phyloP scores from a whole-genome alignment of 2,113 vertebrate genomes.

The Etheostoma spectabile region DNA sequence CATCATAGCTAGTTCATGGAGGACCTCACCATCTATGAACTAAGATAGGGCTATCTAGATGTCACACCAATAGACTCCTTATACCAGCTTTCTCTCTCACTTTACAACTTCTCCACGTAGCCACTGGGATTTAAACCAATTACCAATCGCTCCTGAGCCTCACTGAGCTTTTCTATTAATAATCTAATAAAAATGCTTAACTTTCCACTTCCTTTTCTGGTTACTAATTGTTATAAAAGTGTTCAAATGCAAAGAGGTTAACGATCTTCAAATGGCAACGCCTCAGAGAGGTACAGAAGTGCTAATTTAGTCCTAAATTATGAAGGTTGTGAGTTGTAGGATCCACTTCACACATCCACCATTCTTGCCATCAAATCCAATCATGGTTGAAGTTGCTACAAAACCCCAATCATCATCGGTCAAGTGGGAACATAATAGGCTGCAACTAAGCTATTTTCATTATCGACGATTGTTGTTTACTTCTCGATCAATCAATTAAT shows the following conservation, averaged over 20 bases:
- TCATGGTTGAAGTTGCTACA: not conserved
- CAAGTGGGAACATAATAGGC: not conserved
- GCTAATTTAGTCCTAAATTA: not conserved
- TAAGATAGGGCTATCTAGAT: not conserved
- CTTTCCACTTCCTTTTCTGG: constrained; percentile 6
- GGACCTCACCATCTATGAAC: constrained; percentile 37
- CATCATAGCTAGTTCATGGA: constrained; percentile 17
- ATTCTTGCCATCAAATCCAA: not conserved
- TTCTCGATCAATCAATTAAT: not conserved
- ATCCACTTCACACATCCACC: not conserved
- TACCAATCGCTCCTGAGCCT: constrained; percentile 26
- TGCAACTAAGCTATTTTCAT: too few species aligned
- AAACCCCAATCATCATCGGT: not conserved
- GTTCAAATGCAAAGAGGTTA: constrained; percentile 3
- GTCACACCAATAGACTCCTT: constrained; percentile 14
- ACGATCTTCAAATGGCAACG: not conserved
- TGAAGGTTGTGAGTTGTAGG: not conserved
- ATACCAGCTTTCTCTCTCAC: not conserved
- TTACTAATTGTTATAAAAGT: constrained; percentile 8
- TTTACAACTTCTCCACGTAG: not conserved
- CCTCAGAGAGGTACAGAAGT: not conserved
- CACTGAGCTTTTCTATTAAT: constrained; percentile 26
- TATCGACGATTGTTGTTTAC: not conserved
- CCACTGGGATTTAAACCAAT: constrained; percentile 25
- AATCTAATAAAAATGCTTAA: constrained; percentile 35